Evolutionary conservation across 2,888 invertebrate genomes (phyloP).

Genomic region (Argyresthia albistria): DNA sequence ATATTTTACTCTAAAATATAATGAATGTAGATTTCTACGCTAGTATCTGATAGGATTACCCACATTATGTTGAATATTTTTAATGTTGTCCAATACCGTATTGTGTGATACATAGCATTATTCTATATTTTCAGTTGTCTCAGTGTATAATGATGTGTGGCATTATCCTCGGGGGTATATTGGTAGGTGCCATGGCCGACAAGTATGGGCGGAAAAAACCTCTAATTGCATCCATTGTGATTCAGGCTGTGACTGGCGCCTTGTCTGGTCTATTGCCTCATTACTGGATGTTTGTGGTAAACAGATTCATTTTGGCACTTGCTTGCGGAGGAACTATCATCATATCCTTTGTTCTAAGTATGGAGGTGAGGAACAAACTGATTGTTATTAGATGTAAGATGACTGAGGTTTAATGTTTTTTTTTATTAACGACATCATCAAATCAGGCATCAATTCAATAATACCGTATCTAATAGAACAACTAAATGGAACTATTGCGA

Average conservation of each 20-base stretch:
- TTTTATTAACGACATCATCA: too few relatives aligned
- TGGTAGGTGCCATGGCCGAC: slow-evolving; percentile 75
- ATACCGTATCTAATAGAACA: too few relatives aligned
- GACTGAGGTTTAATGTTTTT: too few relatives aligned
- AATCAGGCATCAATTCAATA: too few relatives aligned
- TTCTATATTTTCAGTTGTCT: slow-evolving; percentile 44
- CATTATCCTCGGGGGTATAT: slow-evolving; percentile 71
- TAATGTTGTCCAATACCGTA: too few relatives aligned
- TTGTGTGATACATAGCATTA: neutral
- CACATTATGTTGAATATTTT: too few relatives aligned
- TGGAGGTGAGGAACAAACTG: slow-evolving; percentile 51
- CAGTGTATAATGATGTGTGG: slow-evolving; percentile 77
- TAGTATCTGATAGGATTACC: too few relatives aligned
- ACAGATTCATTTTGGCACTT: slow-evolving; percentile 71
- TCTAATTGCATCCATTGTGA: slow-evolving; percentile 65
- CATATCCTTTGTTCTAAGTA: slow-evolving; percentile 77
- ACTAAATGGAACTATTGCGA: too few relatives aligned
- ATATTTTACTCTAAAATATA: too few relatives aligned
- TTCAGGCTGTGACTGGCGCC: slow-evolving; percentile 67
- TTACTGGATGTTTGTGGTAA: slow-evolving; percentile 64
- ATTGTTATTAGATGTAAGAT: too few relatives aligned
- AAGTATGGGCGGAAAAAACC: slow-evolving; percentile 73
- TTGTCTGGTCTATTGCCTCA: slow-evolving; percentile 65
- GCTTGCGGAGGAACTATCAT: slow-evolving; percentile 76
- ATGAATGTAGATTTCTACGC: too few relatives aligned